A percentile compares a stretch with the other conserved stretches of the same genome.
These are phyloP conservation scores for Phlogophora meticulosa DNA, from an alignment of 2,888 invertebrate species.

Conservation along the genomic window DNA sequence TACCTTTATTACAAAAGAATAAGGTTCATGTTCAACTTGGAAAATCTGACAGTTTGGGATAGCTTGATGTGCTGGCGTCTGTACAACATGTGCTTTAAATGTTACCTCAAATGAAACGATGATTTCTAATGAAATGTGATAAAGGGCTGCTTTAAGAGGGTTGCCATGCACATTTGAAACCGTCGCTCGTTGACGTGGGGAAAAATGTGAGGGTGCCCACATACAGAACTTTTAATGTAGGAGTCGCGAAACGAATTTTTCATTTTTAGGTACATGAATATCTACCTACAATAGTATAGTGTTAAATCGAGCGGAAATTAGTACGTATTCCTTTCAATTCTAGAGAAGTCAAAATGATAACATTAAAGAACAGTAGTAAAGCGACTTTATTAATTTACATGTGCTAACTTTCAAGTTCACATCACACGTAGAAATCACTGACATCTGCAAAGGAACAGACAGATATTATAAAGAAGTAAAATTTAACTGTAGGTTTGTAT, in stretches of 20 bases:
- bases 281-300: neutral
- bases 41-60: no score
- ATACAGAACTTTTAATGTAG: slow-evolving; percentile 43
- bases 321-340: neutral
- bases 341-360: no score
- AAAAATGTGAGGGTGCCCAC: slow-evolving; percentile 29
- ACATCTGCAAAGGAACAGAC: no score
- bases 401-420: no score
- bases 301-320: neutral
- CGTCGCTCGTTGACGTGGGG: slow-evolving; percentile 19
- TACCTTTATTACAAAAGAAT: no score
- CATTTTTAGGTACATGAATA: slow-evolving; percentile 7
- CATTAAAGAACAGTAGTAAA: no score
- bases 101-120: slow-evolving; percentile 10
- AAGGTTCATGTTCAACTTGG: no score
- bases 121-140: slow-evolving; percentile 10
- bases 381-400: no score
- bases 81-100: slow-evolving; percentile 31
- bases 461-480: no score
- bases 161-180: slow-evolving; percentile 28
- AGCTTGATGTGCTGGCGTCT: no score
- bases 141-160: slow-evolving; percentile 13
- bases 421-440: no score
- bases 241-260: slow-evolving; percentile 35
- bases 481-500: no score